A percentile compares a stretch with the other conserved stretches of the same genome.
Conservation (phyloP, 2,888 invertebrate genomes). For the Xanthia icteritia region DNA sequence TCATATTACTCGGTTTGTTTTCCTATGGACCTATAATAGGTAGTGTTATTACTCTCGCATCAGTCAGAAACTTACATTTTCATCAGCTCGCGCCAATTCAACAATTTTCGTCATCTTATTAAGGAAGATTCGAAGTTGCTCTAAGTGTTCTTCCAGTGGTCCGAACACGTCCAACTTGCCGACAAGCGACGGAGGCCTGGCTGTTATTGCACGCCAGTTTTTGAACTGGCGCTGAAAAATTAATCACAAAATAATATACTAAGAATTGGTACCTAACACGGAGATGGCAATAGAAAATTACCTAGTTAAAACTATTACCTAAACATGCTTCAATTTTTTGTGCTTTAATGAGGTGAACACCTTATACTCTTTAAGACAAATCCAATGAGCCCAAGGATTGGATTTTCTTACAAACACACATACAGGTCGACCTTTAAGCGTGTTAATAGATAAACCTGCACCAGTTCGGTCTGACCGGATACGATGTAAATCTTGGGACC, state of each 20-base stretch:
- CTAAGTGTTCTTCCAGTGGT: slow-evolving; percentile 81
- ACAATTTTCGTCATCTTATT: slow-evolving; percentile 81
- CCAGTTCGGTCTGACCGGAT: too few species aligned
- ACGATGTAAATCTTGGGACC: neutral
- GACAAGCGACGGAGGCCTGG: slow-evolving; percentile 86
- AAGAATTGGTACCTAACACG: neutral
- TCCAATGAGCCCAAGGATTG: too few species aligned
- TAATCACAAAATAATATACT: neutral
- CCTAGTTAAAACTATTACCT: neutral
- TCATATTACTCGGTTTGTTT: neutral
- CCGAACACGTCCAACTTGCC: slow-evolving; percentile 82
- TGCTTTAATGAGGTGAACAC: too few species aligned
- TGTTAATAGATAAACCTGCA: too few species aligned
- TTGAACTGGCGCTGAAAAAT: slow-evolving; percentile 74
- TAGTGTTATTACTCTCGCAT: neutral
- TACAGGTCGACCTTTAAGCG: neutral
- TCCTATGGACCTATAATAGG: neutral
- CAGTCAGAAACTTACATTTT: slow-evolving; percentile 71
- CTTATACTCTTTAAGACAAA: too few species aligned
- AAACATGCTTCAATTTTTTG: neutral
- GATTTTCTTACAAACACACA: neutral
- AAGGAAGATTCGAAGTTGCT: slow-evolving; percentile 83
- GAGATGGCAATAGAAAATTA: neutral
- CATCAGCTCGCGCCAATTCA: slow-evolving; percentile 71
- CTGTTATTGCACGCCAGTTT: slow-evolving; percentile 80